These are phyloP conservation scores for Varroa destructor DNA, from an alignment of 1,140 invertebrate genomes.

Conservation along the genomic window DNA sequence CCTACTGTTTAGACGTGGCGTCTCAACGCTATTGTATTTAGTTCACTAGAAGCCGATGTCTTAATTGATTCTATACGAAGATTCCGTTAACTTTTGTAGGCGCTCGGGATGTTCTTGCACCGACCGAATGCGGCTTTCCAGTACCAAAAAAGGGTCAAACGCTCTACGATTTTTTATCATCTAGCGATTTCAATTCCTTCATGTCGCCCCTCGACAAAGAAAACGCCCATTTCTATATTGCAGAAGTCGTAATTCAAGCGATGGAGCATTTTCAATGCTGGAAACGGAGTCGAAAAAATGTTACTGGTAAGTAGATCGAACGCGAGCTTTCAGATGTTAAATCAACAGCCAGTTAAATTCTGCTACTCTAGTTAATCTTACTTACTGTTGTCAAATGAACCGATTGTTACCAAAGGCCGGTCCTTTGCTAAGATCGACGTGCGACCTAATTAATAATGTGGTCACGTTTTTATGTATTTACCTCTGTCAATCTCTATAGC, in stretches of 20 bases:
- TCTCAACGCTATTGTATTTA: too few species aligned
- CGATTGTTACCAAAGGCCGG: constrained; percentile 31
- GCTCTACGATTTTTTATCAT: constrained; percentile 14
- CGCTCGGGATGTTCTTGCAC: constrained; percentile 18
- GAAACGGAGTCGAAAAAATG: constrained; percentile 35
- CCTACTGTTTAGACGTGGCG: too few species aligned
- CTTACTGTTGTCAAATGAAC: constrained; percentile 35
- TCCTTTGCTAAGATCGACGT: neutral
- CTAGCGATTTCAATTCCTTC: constrained; percentile 4
- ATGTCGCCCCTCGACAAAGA: constrained; percentile 43
- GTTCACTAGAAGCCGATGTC: too few species aligned
- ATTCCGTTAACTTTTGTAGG: neutral
- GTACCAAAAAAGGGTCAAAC: constrained; percentile 14
- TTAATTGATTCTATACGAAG: too few species aligned
- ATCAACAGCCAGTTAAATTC: constrained; percentile 28
- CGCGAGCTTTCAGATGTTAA: constrained; percentile 43
- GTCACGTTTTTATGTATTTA: too few species aligned
- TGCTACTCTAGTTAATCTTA: constrained; percentile 12
- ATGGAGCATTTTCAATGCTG: constrained; percentile 52
- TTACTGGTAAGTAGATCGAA: constrained; percentile 39
- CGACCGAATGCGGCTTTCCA: constrained; percentile 13
- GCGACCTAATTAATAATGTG: too few species aligned
- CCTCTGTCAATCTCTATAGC: too few species aligned
- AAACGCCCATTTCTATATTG: constrained; percentile 72
- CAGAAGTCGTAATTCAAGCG: constrained; percentile 66